Conservation (phyloP, 2,113 vertebrate species). For the Etheostoma cragini region DNA sequence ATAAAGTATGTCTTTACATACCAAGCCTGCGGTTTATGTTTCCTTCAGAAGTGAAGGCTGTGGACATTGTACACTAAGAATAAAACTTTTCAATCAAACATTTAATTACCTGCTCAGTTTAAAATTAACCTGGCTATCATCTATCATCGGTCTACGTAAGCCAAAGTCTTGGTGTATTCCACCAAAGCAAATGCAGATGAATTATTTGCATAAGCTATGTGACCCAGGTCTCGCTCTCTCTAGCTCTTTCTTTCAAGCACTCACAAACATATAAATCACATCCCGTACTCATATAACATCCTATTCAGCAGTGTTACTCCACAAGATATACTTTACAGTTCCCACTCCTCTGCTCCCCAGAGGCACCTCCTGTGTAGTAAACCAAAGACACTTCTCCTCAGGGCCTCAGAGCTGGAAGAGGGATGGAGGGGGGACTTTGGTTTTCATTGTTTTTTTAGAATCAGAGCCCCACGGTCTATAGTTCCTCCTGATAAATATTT, state of each 20-base stretch:
- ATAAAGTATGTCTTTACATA: neutral
- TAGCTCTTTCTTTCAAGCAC: neutral
- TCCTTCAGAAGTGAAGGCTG: neutral
- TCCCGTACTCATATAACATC: conserved; percentile 46
- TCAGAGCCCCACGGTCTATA: conserved; percentile 41
- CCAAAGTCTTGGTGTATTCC: neutral
- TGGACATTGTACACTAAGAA: neutral
- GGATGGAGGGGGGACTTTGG: conserved; percentile 33
- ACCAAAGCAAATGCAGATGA: neutral
- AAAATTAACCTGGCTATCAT: neutral
- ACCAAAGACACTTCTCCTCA: conserved; percentile 31
- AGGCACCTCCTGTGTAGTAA: conserved; percentile 37
- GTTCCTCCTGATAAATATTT: conserved; percentile 76
- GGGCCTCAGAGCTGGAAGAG: conserved; percentile 33
- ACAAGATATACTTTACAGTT: conserved; percentile 35
- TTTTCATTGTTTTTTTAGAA: conserved; percentile 63
- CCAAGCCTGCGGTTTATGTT: neutral
- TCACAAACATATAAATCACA: conserved; percentile 21
- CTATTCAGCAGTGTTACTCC: conserved; percentile 35
- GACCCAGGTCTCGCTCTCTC: conserved; percentile 16
- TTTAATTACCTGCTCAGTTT: neutral
- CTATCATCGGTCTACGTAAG: neutral
- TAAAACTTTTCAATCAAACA: neutral
- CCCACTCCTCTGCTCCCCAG: conserved; percentile 46
- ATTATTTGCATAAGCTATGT: conserved; percentile 31